Percentiles rank a stretch among this genome's conserved stretches.
Evolutionary conservation across 2,888 invertebrate genomes (phyloP).

Genomic region (Dinocampus coccinellae): DNA sequence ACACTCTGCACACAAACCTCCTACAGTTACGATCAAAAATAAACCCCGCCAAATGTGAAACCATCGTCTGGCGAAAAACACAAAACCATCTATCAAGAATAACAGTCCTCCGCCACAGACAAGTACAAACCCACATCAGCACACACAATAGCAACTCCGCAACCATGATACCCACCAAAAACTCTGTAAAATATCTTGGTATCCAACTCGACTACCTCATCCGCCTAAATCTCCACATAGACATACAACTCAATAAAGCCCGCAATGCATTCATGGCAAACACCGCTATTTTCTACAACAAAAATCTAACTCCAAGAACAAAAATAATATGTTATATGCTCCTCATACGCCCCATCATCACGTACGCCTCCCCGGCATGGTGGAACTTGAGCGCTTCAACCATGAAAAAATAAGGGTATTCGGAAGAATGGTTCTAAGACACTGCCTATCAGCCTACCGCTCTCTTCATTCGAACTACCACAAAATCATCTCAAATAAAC

Average conservation of each 20-base stretch:
- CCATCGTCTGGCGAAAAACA: too few relatives aligned
- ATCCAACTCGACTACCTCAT: background rate
- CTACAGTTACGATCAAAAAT: constrained; percentile 28
- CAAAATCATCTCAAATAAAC: background rate
- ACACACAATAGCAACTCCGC: too few relatives aligned
- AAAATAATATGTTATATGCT: constrained; percentile 35
- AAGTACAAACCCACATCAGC: too few relatives aligned
- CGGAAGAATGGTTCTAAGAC: constrained; percentile 27
- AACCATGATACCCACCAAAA: background rate
- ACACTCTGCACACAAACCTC: too few relatives aligned
- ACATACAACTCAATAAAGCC: background rate
- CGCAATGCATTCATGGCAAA: background rate
- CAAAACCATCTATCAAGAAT: constrained; percentile 35
- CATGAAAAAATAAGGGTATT: constrained; percentile 11
- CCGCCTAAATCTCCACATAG: background rate
- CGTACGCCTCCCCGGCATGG: constrained; percentile 15
- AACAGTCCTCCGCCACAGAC: too few relatives aligned
- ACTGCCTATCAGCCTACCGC: background rate
- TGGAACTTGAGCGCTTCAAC: background rate
- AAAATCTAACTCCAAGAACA: background rate
- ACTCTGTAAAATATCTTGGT: background rate
- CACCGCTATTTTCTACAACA: background rate
- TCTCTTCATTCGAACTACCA: background rate
- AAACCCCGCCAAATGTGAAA: constrained; percentile 38
- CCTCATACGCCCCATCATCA: constrained; percentile 19